Evolutionary conservation across 2,113 vertebrate species (phyloP), one percentile per base, ranked within the genome.

Genomic region (Clupea harengus): DNA sequence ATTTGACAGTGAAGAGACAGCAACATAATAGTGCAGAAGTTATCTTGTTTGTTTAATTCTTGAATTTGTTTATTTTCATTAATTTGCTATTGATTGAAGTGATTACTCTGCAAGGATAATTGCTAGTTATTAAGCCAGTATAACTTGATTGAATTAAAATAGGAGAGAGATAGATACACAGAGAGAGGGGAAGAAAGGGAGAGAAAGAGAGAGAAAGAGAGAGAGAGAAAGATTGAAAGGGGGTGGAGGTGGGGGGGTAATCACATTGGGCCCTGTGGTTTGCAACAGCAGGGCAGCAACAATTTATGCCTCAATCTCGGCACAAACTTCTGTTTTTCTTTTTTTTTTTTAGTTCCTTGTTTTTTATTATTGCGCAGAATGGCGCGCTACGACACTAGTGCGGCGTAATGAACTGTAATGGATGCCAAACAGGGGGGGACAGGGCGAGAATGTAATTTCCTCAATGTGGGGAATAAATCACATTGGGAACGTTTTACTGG

Each of bases 401-500:
- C 32, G 28, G 72, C 72, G 28, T 78, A 93, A 95, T 94, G 90
- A 93, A 90, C 87, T 90, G 17, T 93, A 93, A 93, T 93, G 88
- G 92, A 92, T 93, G 94, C 93, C 91, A 92, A 95, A 94, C 90
- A 75, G 93, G 88, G 90, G 90, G 92, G 91, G 89, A 93, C 90
- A 90, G 83, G 82, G 86, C 85, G 93, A 87, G 91, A 92, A 90
- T 93, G 91, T 92, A 95, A 82, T 96, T 95, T 95, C 87, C 94
- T 91, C 89, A 90, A 93, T 85, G 91, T 92, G 94, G 83, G 32
- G 89, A 92, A 96, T 94, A 96, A 96, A 94, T 92, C 86, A 92
- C 57, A 44, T 86, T 83, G 50, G 84, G 91, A 93, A 94, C 87
- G 87, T 86, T 95, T 93, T 92, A 90, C 89, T 94, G 88, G 90